phyloP scores from a whole-genome alignment of 2,888 invertebrate genomes.

The Gymnoscelis rufifasciata region DNA sequence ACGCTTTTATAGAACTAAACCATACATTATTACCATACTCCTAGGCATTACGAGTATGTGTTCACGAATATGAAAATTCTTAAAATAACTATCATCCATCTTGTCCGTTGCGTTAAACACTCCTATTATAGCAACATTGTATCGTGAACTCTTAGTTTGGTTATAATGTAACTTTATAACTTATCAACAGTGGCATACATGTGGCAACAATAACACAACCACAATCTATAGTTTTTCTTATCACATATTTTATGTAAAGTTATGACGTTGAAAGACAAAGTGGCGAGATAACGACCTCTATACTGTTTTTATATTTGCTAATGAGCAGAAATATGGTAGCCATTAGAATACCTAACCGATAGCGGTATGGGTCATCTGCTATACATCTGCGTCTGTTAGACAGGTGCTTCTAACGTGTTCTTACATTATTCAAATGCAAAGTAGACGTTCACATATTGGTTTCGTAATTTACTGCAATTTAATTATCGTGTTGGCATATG shows the following conservation, averaged over 20 bases:
- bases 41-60: too few species aligned
- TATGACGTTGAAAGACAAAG: constrained; percentile 24
- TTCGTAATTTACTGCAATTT: too few species aligned
- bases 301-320: constrained; percentile 30
- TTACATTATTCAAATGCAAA: too few species aligned
- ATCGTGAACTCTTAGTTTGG: too few species aligned
- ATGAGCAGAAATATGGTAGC: constrained; percentile 36
- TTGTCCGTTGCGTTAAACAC: background rate
- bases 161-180: too few species aligned
- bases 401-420: constrained; percentile 62
- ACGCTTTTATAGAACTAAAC: too few species aligned
- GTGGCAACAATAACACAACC: constrained; percentile 5
- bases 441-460: too few species aligned
- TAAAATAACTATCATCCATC: too few species aligned
- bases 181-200: constrained; percentile 12
- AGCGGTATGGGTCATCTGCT: constrained; percentile 43
- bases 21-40: too few species aligned
- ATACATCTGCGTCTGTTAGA: constrained; percentile 62
- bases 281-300: constrained; percentile 36
- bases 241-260: constrained; percentile 24
- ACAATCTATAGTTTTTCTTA: constrained; percentile 16
- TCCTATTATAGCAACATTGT: background rate
- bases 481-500: too few species aligned
- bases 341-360: constrained; percentile 37
- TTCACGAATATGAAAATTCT: too few species aligned